phyloP scores from a whole-genome alignment of 2,113 vertebrate genomes.

The Amphiprion ocellaris region DNA sequence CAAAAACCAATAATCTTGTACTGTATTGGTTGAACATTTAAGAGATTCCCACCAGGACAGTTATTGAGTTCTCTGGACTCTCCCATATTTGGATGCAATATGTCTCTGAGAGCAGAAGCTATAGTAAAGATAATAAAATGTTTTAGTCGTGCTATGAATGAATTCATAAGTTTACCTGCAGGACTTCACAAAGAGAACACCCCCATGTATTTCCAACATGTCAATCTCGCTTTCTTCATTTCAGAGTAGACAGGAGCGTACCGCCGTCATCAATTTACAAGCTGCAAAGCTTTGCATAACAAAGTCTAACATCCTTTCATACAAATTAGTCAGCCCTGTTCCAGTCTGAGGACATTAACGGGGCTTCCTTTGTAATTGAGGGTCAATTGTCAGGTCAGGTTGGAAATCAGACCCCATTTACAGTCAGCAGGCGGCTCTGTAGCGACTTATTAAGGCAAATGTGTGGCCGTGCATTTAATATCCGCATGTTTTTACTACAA shows the following conservation, averaged over 20 bases:
- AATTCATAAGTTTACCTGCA: conserved; percentile 57
- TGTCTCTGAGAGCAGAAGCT: conserved; percentile 51
- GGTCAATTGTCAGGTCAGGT: conserved; percentile 60
- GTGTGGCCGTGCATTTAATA: conserved; percentile 67
- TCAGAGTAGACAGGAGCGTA: conserved; percentile 4
- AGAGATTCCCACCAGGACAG: conserved; percentile 69
- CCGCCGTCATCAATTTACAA: conserved; percentile 39
- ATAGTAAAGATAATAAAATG: conserved; percentile 56
- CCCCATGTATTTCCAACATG: background rate
- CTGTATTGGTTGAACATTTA: conserved; percentile 77
- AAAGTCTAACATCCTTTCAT: conserved; percentile 46
- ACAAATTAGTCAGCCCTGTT: conserved; percentile 55
- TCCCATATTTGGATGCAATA: conserved; percentile 71
- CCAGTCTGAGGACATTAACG: conserved; percentile 54
- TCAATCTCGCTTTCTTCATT: conserved; percentile 55
- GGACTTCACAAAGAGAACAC: conserved; percentile 22
- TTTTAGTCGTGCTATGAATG: conserved; percentile 45
- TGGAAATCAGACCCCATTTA: conserved; percentile 50
- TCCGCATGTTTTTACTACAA: conserved; percentile 39
- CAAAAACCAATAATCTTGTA: conserved; percentile 80
- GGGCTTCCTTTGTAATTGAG: conserved; percentile 56
- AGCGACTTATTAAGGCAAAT: conserved; percentile 52
- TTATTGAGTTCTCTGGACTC: conserved; percentile 71
- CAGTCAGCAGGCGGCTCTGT: conserved; percentile 38
- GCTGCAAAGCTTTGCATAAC: conserved; percentile 53